These are phyloP conservation scores for Garra rufa DNA, from an alignment of 2,113 vertebrate genomes.

Conservation along the genomic window DNA sequence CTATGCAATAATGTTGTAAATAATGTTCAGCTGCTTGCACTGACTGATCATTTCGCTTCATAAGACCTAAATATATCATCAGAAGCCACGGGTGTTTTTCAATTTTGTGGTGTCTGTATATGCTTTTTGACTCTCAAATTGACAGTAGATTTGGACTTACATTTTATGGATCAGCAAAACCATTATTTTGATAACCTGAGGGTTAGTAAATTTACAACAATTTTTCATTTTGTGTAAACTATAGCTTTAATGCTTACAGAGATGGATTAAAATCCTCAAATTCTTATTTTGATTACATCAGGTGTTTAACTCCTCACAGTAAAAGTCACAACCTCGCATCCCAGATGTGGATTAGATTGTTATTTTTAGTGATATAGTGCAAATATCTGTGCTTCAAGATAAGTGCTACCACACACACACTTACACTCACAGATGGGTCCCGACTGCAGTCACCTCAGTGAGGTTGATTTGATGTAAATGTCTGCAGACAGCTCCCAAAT, in stretches of 20 bases:
- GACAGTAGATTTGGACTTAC: not conserved
- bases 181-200: not conserved
- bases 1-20: not conserved
- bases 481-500: constrained; percentile 18
- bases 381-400: constrained; percentile 15
- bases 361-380: constrained; percentile 15
- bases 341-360: not conserved
- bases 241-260: not conserved
- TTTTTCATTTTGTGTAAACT: not conserved
- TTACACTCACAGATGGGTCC: not conserved
- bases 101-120: no score
- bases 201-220: not conserved
- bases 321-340: not conserved
- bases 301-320: not conserved
- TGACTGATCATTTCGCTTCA: not conserved
- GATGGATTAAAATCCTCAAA: not conserved
- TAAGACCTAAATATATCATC: not conserved
- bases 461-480: constrained; percentile 8
- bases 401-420: not conserved
- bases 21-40: not conserved
- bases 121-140: not conserved
- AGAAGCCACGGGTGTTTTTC: not conserved
- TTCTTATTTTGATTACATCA: not conserved
- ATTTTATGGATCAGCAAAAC: not conserved
- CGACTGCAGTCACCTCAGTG: constrained; percentile 21